Conservation (phyloP, 2,888 invertebrate species). For the Drosophila nigricruria region DNA sequence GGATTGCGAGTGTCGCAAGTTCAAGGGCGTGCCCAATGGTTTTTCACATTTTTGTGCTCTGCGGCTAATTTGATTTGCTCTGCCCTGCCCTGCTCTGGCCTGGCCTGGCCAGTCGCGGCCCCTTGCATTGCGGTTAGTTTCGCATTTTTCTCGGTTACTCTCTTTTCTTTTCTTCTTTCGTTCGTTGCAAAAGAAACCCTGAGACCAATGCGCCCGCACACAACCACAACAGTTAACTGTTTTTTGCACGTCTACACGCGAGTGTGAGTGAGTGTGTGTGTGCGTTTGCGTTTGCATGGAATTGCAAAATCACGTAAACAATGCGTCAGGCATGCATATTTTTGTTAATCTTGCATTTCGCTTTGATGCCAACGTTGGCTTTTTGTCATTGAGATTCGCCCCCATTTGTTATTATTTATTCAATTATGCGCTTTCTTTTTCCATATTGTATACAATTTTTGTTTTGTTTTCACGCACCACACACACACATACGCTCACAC, state of each 20-base stretch:
- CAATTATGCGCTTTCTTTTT: conserved; percentile 78
- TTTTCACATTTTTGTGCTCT: conserved; percentile 39
- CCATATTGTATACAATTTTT: conserved; percentile 62
- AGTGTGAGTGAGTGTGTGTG: conserved; percentile 10
- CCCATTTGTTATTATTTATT: conserved; percentile 76
- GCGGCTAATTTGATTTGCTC: conserved; percentile 57
- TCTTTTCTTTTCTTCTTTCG: conserved; percentile 10
- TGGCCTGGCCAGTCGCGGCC: neutral
- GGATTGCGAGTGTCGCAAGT: conserved; percentile 62
- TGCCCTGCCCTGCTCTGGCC: conserved; percentile 2
- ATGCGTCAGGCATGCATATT: conserved; percentile 55
- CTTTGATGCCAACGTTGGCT: conserved; percentile 41
- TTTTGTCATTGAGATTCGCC: conserved; percentile 67
- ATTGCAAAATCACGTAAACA: conserved; percentile 71
- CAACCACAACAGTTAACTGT: conserved; percentile 55
- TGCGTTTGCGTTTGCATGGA: conserved; percentile 18
- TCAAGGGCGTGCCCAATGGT: conserved; percentile 74
- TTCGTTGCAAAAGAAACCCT: conserved; percentile 50
- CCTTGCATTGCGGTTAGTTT: conserved; percentile 43
- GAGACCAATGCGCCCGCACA: conserved; percentile 51
- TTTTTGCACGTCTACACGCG: conserved; percentile 23
- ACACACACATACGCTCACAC: conserved; percentile 22
- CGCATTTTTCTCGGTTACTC: conserved; percentile 24
- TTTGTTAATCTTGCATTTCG: conserved; percentile 52
- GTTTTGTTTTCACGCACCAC: conserved; percentile 72